Base-by-base conservation (phyloP, 2,888 invertebrate species). In the Leucoma salicis region DNA sequence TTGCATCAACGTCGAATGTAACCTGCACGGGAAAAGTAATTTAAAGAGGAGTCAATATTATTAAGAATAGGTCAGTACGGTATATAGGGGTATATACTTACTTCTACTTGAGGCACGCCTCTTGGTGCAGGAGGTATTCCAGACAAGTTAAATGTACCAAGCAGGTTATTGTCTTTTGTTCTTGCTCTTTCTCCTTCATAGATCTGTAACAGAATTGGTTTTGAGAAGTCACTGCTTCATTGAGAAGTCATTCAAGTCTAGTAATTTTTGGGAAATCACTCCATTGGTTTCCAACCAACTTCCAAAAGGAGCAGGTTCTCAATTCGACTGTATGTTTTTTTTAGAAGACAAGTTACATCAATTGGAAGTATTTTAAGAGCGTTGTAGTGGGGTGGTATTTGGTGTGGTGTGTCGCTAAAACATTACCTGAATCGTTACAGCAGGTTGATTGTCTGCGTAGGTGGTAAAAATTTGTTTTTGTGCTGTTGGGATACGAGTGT, bases 381-480 rank as follows among this genome's bases (percentile, higher is more conserved):
- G n/a, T n/a, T n/a, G n/a, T n/a, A n/a, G n/a, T n/a, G n/a, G n/a
- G n/a, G n/a, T n/a, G n/a, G n/a, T n/a, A n/a, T n/a, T n/a, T n/a
- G n/a, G n/a, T n/a, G n/a, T n/a, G n/a, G n/a, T n/a, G n/a, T n/a
- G n/a, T n/a, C n/a, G n/a, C n/a, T n/a, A n/a, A 13, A 11, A 29
- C 13, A 29, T 12, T 59, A 91, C 93, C 84, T 95, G 95, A 61
- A 97, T 96, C 24, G 95, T 94, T 0, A 97, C 97, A 28, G 95
- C 96, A 13, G 95, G 94, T 74, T 98, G 98, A 69, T 97, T 97
- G 81, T 98, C 97, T 11, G 96, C 90, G 73, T 97, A 97, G 0
- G 98, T 98, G 2, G 97, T 96, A 73, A 98, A 98, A 0, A 92
- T 93, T 46, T 94, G 93, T 58, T 94, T 94, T 61, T 95, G 94